phyloP scores from a whole-genome alignment of 2,888 invertebrate species.

The Apocheima hispidaria region DNA sequence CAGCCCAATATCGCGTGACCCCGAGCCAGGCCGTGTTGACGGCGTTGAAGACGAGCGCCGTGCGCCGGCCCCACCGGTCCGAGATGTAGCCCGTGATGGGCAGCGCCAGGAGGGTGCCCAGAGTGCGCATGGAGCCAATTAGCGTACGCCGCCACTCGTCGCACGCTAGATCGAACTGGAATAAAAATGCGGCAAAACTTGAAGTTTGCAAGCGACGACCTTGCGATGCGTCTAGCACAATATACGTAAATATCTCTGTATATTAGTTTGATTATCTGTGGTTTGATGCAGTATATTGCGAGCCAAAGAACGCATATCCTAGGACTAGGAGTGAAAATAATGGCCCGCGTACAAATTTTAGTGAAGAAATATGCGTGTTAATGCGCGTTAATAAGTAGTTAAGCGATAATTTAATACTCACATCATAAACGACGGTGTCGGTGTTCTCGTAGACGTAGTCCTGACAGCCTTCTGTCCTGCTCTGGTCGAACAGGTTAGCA shows the following conservation, averaged over 20 bases:
- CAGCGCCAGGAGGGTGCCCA: constrained; percentile 89
- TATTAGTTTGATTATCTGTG: too few relatives aligned
- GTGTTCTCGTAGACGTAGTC: constrained; percentile 67
- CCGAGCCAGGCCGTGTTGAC: constrained; percentile 88
- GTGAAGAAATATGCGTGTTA: too few relatives aligned
- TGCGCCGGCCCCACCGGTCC: constrained; percentile 89
- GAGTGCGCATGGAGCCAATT: constrained; percentile 89
- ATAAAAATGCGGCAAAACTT: not conserved
- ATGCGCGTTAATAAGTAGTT: not conserved
- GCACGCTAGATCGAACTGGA: constrained; percentile 88
- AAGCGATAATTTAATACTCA: constrained; percentile 49
- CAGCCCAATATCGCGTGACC: constrained; percentile 84
- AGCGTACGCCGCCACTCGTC: constrained; percentile 90
- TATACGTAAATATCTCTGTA: too few relatives aligned
- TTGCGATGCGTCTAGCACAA: not conserved
- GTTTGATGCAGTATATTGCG: too few relatives aligned
- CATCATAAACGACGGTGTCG: constrained; percentile 73
- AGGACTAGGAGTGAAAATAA: too few relatives aligned
- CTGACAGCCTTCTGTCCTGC: constrained; percentile 55
- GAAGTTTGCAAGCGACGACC: not conserved
- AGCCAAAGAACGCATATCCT: too few relatives aligned
- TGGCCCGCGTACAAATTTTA: too few relatives aligned
- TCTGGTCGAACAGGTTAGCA: constrained; percentile 60
- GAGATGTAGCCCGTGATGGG: constrained; percentile 90
- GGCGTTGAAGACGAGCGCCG: constrained; percentile 85